Base-by-base conservation (phyloP, 2,888 invertebrate genomes). In the Dermolepida albohirtum region DNA sequence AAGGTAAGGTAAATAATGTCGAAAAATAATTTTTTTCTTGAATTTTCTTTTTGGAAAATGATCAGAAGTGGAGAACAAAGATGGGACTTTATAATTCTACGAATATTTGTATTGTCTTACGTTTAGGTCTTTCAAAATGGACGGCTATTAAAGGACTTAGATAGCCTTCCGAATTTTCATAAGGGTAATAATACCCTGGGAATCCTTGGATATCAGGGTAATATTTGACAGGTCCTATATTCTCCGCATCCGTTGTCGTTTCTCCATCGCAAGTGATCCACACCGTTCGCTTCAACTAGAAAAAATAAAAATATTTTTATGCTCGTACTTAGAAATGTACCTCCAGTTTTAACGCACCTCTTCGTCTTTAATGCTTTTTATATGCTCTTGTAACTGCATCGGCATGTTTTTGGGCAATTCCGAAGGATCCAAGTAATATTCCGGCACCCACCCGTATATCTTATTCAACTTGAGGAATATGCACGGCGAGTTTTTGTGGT, bases 201-300 rank as follows among this genome's bases (percentile, higher is more conserved):
- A 95, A 95, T 64, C 96, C 95, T 75, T 90, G 88, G 27, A 80
- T 73, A 76, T 90, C 87, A 0, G 95, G 95, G 73, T 89, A 86
- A 85, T 96, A 96, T 70, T 89, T 86, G 71, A 97, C 86, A 1
- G 91, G 90, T 0, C 97, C 97, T 72, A 97, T 89, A 82, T 96
- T 94, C 83, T 98, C 97, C 69, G 91, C 87, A 84, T 97, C 97
- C 0, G 94, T 93, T 0, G 96, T 93, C 83, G 94, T 95, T 87
- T 97, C 97, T 52, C 98, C 98, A 77, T 94, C 91, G 81, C 98
- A 98, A 5, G 94, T 92, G 11, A 98, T 89, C 92, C 96, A 97
- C 73, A 97, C 89, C 76, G 93, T 94, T 49, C 63, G 51, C 16
- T 63, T 63, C 16, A 63, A 50, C 63, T 51, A 22, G n/a, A 50